A percentile compares a stretch with the other conserved stretches of the same genome.
These are phyloP conservation scores for Sparidentex hasta DNA, from an alignment of 2,797 vertebrate genomes.

Conservation along the genomic window DNA sequence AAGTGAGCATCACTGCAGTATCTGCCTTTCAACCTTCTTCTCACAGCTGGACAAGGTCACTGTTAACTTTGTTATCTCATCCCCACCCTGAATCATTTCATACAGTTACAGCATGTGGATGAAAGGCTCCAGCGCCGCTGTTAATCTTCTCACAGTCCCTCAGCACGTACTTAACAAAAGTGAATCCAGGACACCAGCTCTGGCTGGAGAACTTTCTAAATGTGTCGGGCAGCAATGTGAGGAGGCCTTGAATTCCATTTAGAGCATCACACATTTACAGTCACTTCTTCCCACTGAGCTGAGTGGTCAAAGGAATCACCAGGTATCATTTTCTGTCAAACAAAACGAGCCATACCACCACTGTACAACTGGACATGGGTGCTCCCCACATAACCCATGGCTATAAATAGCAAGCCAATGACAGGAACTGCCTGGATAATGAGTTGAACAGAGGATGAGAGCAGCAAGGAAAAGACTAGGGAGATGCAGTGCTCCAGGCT, in stretches of 20 bases:
- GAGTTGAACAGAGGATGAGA: constrained; percentile 62
- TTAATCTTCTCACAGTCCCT: constrained; percentile 11
- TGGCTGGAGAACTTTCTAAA: constrained; percentile 16
- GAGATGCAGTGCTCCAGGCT: constrained; percentile 27
- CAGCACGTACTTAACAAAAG: background rate
- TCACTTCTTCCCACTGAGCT: constrained; percentile 28
- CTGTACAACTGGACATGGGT: constrained; percentile 50
- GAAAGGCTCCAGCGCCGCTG: constrained; percentile 12
- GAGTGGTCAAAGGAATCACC: constrained; percentile 32
- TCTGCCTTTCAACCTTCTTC: constrained; percentile 32
- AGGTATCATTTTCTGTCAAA: constrained; percentile 18
- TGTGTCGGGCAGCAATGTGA: constrained; percentile 20
- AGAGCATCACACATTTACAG: constrained; percentile 23
- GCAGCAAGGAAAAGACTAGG: constrained; percentile 31
- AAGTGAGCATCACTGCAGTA: constrained; percentile 24
- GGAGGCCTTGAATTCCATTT: constrained; percentile 38
- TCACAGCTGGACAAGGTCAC: constrained; percentile 62
- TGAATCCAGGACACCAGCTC: constrained; percentile 52
- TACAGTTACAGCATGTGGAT: constrained; percentile 14
- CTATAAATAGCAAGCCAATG: constrained; percentile 80
- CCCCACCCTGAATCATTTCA: constrained; percentile 32
- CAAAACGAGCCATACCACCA: constrained; percentile 43
- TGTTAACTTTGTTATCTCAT: constrained; percentile 18
- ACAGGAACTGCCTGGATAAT: constrained; percentile 71
- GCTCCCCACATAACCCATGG: constrained; percentile 55